A percentile compares a stretch with the other conserved stretches of the same genome.
These are phyloP conservation scores for Numida meleagris DNA, from an alignment of 2,113 vertebrate species.

Conservation along the genomic window DNA sequence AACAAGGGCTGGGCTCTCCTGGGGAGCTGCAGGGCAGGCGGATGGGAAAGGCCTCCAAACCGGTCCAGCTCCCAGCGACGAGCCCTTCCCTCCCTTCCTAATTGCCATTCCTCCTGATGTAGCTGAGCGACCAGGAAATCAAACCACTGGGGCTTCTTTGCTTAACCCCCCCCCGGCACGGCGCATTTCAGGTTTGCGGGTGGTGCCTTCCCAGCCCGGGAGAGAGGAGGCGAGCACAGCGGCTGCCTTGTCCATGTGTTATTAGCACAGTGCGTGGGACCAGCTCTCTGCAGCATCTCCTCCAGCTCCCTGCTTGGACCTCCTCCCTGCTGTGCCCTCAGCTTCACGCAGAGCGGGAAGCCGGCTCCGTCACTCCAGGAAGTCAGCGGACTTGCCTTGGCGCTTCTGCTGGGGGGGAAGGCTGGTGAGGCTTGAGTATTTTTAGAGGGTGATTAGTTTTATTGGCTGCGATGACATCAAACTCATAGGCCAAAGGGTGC, in stretches of 20 bases:
- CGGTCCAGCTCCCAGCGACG: background rate
- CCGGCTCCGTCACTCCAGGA: rapidly evolving
- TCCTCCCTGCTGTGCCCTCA: too few relatives aligned
- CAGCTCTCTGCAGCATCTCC: too few relatives aligned
- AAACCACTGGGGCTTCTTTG: background rate
- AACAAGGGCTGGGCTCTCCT: background rate
- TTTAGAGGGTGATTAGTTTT: background rate
- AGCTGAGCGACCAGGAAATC: slow-evolving; percentile 9
- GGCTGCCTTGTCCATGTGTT: too few relatives aligned
- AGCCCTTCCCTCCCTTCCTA: slow-evolving; percentile 17
- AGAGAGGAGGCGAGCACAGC: background rate
- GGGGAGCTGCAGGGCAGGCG: background rate
- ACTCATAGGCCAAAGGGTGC: background rate
- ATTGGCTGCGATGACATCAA: background rate
- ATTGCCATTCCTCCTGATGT: slow-evolving; percentile 22
- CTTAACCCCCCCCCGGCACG: background rate
- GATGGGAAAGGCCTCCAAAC: slow-evolving; percentile 29
- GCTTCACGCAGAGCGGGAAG: background rate
- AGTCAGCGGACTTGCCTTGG: background rate
- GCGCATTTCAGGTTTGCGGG: background rate
- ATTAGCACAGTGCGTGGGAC: too few relatives aligned
- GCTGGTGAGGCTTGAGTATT: background rate
- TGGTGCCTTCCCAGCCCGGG: background rate
- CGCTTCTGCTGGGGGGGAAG: background rate
- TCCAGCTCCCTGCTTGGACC: too few relatives aligned